Evolutionary conservation across 2,888 invertebrate genomes (phyloP), one percentile per base, ranked within the genome.

Genomic region (Linnaemya tessellans): DNA sequence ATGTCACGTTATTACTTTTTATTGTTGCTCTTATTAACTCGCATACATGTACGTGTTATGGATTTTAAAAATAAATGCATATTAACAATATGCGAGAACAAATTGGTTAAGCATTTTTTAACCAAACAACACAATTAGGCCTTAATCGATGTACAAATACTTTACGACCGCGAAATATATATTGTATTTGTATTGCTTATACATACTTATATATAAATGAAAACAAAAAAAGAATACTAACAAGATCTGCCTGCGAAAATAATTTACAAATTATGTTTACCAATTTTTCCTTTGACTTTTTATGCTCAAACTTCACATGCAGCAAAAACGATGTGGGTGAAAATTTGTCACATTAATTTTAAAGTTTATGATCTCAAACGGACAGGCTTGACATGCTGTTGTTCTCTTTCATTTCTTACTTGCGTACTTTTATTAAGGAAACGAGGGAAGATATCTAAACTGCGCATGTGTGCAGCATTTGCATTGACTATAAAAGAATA

Each of bases 301-400:
- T 10, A 20, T 3, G 11, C 60, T 13, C 11, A 25, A 22, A 25
- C 18, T 10, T 2, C 2, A 25, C n/a, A 11, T 13, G 30, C 13
- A 43, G 43, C n/a, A 46, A 38, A 43, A 20, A 0, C 8, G 75
- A 86, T 86, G 86, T 80, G 86, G 86, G 83, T 80, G 83, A 84
- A 86, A 80, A 84, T 86, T 86, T 86, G 83, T 86, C 86, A 80
- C 78, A 86, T 86, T 70, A 80, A 84, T 78, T 82, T 51, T 1
- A 71, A 73, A 62, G 30, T 85, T 85, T 80, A 82, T 75, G 20
- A 20, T 65, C 15, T 43, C 35, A 65, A 70, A 58, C 13, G 46
- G 49, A 54, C 43, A 60, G 38, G n/a, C 30, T 58, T 79, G 46
- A 73, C 56, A 74, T 60, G 51, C 68, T 68, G 10, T 43, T 60